Conservation (phyloP, 92 coral and sea anemone species). For the Umimayanthus chanpuru region DNA sequence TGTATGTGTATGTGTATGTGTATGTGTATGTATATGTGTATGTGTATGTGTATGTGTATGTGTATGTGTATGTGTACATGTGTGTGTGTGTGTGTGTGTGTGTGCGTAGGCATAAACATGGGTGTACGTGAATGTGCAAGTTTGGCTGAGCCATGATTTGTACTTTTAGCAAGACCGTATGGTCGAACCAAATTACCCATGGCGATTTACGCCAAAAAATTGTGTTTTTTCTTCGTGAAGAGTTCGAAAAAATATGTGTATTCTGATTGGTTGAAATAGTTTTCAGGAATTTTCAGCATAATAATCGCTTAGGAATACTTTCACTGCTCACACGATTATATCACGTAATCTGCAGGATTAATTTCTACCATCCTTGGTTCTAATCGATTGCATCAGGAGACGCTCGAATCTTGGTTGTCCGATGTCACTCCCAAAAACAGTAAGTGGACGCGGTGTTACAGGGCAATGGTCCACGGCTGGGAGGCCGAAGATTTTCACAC, state of each 20-base stretch:
- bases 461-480: constrained; percentile 35
- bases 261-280: too few species aligned
- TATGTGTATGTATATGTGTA: not conserved
- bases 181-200: too few species aligned
- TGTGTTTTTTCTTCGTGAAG: too few species aligned
- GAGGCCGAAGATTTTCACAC: constrained; percentile 22
- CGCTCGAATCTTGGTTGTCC: constrained; percentile 8
- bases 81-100: not conserved
- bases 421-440: constrained; percentile 6
- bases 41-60: not conserved
- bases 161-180: too few species aligned
- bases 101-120: too few species aligned
- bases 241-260: too few species aligned
- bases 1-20: not conserved
- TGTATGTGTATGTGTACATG: not conserved
- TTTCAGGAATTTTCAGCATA: too few species aligned
- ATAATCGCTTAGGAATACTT: not conserved
- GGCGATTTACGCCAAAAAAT: too few species aligned
- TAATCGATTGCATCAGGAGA: constrained; percentile 2
- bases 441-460: constrained; percentile 35
- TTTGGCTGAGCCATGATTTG: not conserved
- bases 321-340: not conserved
- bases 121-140: not conserved
- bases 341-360: not conserved
- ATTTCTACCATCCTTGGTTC: constrained; percentile 33